phyloP scores from a whole-genome alignment of 2,797 vertebrate species.

The Bucorvus abyssinicus region DNA sequence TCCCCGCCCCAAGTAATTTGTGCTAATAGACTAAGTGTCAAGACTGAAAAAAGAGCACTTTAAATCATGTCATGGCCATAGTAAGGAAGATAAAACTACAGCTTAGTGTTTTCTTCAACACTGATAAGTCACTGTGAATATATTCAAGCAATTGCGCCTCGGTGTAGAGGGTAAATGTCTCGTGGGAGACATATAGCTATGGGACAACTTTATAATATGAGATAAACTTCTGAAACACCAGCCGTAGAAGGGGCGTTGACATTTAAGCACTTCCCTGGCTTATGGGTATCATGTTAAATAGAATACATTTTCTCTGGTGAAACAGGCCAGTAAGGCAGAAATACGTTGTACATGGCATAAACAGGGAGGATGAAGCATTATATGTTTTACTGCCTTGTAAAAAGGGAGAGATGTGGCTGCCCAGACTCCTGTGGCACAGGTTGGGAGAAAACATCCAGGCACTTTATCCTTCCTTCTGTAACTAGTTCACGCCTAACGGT shows the following conservation, averaged over 20 bases:
- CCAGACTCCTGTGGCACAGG: not conserved
- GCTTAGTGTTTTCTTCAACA: constrained; percentile 15
- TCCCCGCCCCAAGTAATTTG: not conserved
- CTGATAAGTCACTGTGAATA: constrained; percentile 55
- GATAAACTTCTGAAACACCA: constrained; percentile 22
- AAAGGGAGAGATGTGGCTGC: not conserved
- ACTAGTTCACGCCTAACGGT: not conserved
- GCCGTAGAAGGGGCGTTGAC: not conserved
- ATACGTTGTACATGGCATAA: not conserved
- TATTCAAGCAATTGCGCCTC: constrained; percentile 4
- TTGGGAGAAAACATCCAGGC: not conserved
- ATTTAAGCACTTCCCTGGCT: not conserved
- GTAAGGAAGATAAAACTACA: constrained; percentile 19
- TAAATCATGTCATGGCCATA: not conserved
- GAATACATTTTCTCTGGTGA: not conserved
- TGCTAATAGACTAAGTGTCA: constrained; percentile 26
- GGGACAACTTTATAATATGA: not conserved
- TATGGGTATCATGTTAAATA: not conserved
- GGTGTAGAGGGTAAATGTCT: constrained; percentile 22
- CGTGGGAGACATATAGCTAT: not conserved
- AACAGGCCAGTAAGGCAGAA: not conserved
- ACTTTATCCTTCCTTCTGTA: not conserved
- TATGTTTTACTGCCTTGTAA: not conserved
- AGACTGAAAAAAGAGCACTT: constrained; percentile 36
- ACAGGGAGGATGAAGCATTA: not conserved